Evolutionary conservation across 2,113 vertebrate genomes (phyloP).

Genomic region (Microtus richardsoni): DNA sequence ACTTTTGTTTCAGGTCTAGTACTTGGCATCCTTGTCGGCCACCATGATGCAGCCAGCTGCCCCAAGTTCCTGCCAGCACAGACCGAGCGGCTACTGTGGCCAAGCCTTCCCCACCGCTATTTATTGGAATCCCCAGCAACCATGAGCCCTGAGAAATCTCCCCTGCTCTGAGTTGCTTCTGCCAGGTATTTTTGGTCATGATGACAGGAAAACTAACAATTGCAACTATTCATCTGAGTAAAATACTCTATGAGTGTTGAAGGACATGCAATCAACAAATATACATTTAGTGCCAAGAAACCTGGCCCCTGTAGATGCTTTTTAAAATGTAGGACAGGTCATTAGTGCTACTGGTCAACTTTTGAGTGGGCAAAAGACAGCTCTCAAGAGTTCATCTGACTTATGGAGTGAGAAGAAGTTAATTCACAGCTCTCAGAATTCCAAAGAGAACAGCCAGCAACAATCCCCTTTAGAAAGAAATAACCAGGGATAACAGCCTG

Average conservation of each 20-base stretch:
- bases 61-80: background rate
- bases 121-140: background rate
- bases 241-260: background rate
- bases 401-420: background rate
- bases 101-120: background rate
- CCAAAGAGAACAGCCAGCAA: background rate
- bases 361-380: background rate
- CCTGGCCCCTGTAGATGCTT: background rate
- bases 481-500: background rate
- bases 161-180: background rate
- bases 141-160: background rate
- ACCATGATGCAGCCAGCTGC: background rate
- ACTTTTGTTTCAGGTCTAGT: background rate
- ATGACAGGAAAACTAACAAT: background rate
- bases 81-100: background rate
- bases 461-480: background rate
- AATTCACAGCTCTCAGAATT: constrained; percentile 25
- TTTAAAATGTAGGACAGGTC: background rate
- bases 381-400: background rate
- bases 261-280: background rate
- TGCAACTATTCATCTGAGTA: background rate
- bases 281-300: background rate
- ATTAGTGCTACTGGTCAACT: background rate
- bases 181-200: background rate
- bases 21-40: background rate